Evolutionary conservation across 2,113 vertebrate species (phyloP).

Genomic region (Phasianus colchicus): DNA sequence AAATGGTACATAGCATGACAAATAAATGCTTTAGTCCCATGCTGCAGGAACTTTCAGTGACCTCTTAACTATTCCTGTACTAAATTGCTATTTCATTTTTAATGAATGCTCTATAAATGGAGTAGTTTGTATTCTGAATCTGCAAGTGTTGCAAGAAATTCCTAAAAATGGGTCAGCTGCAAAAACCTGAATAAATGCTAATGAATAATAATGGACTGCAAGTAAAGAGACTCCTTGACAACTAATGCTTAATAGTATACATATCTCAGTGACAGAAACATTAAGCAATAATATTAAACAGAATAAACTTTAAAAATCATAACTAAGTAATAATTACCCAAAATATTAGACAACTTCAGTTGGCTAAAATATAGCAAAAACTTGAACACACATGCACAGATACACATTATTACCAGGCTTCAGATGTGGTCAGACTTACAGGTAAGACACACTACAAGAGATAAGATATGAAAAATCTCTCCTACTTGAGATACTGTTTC

Average conservation of each 20-base stretch:
- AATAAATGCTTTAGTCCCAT: neutral
- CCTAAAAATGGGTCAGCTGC: conserved; percentile 23
- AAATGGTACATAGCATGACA: neutral
- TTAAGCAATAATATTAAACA: neutral
- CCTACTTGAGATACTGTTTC: neutral
- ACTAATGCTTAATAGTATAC: neutral
- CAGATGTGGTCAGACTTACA: neutral
- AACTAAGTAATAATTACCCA: neutral
- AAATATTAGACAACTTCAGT: neutral
- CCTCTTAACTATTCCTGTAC: conserved; percentile 14
- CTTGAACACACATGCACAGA: neutral
- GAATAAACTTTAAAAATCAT: neutral
- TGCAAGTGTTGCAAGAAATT: conserved; percentile 35
- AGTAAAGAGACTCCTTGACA: neutral
- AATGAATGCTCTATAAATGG: conserved; percentile 34
- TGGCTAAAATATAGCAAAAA: neutral
- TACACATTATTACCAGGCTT: neutral
- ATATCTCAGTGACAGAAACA: neutral
- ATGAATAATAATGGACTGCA: no score
- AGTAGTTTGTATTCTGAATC: conserved; percentile 9
- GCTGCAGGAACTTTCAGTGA: neutral
- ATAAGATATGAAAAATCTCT: neutral
- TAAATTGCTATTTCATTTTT: conserved; percentile 46
- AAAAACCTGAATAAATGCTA: conserved; percentile 5
- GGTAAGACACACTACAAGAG: neutral